Percentiles rank a stretch among this genome's conserved stretches.
These are phyloP conservation scores for Procavia capensis DNA, from an alignment of 2,113 vertebrate genomes.

Conservation along the genomic window DNA sequence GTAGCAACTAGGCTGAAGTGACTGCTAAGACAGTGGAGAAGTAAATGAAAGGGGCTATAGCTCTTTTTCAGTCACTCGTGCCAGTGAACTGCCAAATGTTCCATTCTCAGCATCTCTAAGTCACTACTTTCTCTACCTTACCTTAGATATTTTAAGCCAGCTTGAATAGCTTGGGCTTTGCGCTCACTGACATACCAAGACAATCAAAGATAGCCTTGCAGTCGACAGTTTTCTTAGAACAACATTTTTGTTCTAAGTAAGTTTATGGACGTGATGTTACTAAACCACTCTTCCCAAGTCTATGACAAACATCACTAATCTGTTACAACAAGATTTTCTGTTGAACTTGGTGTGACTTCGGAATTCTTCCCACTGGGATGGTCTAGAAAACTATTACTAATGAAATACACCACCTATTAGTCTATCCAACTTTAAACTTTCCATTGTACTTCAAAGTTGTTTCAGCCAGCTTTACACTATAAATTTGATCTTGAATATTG, in stretches of 20 bases:
- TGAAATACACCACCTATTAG: not conserved
- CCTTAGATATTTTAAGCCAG: not conserved
- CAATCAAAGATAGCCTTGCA: not conserved
- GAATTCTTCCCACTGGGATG: not conserved
- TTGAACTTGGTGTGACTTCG: not conserved
- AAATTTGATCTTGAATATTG: not conserved
- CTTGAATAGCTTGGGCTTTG: not conserved
- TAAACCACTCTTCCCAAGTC: not conserved
- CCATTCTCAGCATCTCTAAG: not conserved
- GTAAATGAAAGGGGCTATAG: not conserved
- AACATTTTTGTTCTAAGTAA: not conserved
- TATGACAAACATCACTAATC: not conserved
- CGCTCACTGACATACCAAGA: not conserved
- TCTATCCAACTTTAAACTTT: not conserved
- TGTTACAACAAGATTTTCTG: not conserved
- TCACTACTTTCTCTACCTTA: not conserved
- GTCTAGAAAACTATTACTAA: not conserved
- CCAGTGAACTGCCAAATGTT: not conserved
- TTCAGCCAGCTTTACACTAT: not conserved
- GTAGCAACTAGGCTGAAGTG: not conserved
- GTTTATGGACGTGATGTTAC: not conserved
- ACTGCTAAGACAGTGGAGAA: not conserved
- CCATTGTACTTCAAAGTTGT: not conserved
- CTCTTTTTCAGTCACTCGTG: not conserved
- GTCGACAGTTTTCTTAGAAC: not conserved